phyloP scores from a whole-genome alignment of 2,888 invertebrate species.

The Phymatocera aterrima region DNA sequence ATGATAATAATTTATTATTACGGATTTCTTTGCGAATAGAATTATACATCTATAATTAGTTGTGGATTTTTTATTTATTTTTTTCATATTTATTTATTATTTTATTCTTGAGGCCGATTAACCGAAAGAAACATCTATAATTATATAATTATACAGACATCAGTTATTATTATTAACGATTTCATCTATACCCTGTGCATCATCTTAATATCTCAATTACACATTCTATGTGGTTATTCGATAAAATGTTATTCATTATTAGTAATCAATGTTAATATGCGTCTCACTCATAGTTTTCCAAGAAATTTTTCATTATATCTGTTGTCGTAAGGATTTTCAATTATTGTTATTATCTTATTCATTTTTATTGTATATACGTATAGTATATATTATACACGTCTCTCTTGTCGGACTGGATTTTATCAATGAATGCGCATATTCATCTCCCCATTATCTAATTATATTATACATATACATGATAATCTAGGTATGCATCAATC shows the following conservation, averaged over 20 bases:
- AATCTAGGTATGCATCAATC: not conserved
- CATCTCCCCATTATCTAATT: not conserved
- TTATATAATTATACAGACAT: slow-evolving; percentile 69
- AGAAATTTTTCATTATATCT: not conserved
- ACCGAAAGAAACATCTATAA: slow-evolving; percentile 49
- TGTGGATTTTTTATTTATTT: slow-evolving; percentile 58
- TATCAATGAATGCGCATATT: not conserved
- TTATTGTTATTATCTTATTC: slow-evolving; percentile 44
- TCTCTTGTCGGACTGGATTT: too few relatives aligned
- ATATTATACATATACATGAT: not conserved
- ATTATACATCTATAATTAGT: slow-evolving; percentile 19
- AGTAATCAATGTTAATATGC: slow-evolving; percentile 52
- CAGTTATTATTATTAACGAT: slow-evolving; percentile 73
- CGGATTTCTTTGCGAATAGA: not conserved
- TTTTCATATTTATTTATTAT: slow-evolving; percentile 54
- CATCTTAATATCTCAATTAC: slow-evolving; percentile 72
- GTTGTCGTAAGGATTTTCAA: slow-evolving; percentile 30
- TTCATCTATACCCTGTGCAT: slow-evolving; percentile 75
- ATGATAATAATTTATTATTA: slow-evolving; percentile 3
- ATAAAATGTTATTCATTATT: slow-evolving; percentile 59
- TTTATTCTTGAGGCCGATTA: slow-evolving; percentile 58
- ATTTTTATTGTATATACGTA: not conserved
- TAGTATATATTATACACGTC: too few relatives aligned
- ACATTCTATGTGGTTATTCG: slow-evolving; percentile 71
- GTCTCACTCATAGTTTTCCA: not conserved